Evolutionary conservation across 2,797 vertebrate genomes (phyloP), one percentile per base, ranked within the genome.

Genomic region (Ibycter americanus): DNA sequence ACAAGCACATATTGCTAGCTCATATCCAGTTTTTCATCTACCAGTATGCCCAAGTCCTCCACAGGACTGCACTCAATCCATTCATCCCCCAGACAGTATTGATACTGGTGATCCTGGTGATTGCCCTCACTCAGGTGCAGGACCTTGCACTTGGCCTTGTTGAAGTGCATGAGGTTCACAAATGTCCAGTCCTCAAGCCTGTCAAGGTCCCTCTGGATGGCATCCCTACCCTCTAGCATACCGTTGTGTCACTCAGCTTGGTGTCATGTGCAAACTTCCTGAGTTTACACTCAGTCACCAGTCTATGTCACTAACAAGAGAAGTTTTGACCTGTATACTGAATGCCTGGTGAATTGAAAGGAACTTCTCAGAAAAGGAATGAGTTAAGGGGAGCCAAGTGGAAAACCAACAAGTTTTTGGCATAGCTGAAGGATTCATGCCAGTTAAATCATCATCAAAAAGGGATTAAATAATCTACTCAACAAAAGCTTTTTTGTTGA

Each of bases 231-330:
- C 11, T 80, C 51, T n/a, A 73, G 15, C 2, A 2, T 20, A 34
- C 26, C 29, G 4, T 12, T 63, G 2, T 1, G 0, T 38, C n/a
- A 38, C 19, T 61, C 40, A 77, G 0, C 4, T n/a, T 55, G 49
- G 51, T 49, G 16, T 42, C 21, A 26, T 25, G 27, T 58, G 31
- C 40, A 73, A 56, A 38, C 4, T 65, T 77, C 17, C 15, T 63
- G 44, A 55, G 32, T 46, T 51, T 83, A 36, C 20, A 68, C 40
- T 52, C 67, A 42, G 40, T 65, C 26, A 40, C 14, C 27, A 20
- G 23, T 36, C 58, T 61, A 8, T 8, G 31, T 20, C 29, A 72
- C 55, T 80, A 87, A 70, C 47, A 74, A 63, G 15, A 46, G 15
- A 80, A 46, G 25, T 52, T 92, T 74, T 76, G 44, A 52, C 10